phyloP scores from a whole-genome alignment of 1,140 invertebrate genomes.

The Lasaia peninsularis region DNA sequence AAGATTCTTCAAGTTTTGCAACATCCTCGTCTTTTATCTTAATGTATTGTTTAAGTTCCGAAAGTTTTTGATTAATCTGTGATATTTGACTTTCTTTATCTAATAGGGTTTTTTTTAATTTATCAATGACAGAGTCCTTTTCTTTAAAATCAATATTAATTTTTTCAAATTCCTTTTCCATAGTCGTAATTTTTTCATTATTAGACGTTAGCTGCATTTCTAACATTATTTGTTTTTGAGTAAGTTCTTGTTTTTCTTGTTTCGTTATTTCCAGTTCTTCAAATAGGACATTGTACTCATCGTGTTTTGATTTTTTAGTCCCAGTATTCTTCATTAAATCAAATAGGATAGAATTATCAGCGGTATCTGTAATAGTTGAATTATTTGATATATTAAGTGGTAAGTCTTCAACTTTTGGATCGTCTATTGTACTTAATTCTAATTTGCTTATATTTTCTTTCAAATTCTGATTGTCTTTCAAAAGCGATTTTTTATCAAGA shows the following conservation, averaged over 20 bases:
- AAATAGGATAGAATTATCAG: too few species aligned
- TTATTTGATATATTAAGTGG: neutral
- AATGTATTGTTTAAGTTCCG: constrained; percentile 41
- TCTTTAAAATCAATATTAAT: constrained; percentile 47
- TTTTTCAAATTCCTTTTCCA: constrained; percentile 60
- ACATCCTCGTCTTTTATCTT: constrained; percentile 51
- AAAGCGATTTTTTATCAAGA: constrained; percentile 45
- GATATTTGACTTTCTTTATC: constrained; percentile 30
- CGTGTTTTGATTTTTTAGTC: neutral
- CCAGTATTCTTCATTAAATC: too few species aligned
- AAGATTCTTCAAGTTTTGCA: constrained; percentile 28
- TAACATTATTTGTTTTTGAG: constrained; percentile 39
- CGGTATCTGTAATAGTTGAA: neutral
- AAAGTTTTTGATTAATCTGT: constrained; percentile 34
- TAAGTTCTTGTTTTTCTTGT: constrained; percentile 29
- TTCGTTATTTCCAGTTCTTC: constrained; percentile 34
- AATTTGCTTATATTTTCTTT: constrained; percentile 32
- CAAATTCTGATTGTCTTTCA: constrained; percentile 33
- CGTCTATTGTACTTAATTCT: neutral
- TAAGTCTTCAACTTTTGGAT: too few species aligned
- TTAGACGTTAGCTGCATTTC: constrained; percentile 48
- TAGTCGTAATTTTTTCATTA: constrained; percentile 46
- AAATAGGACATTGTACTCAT: constrained; percentile 20
- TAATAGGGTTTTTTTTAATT: constrained; percentile 34
- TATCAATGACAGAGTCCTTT: constrained; percentile 51